Evolutionary conservation across 1,140 invertebrate species (phyloP).

Genomic region (Drosophila arawakana): DNA sequence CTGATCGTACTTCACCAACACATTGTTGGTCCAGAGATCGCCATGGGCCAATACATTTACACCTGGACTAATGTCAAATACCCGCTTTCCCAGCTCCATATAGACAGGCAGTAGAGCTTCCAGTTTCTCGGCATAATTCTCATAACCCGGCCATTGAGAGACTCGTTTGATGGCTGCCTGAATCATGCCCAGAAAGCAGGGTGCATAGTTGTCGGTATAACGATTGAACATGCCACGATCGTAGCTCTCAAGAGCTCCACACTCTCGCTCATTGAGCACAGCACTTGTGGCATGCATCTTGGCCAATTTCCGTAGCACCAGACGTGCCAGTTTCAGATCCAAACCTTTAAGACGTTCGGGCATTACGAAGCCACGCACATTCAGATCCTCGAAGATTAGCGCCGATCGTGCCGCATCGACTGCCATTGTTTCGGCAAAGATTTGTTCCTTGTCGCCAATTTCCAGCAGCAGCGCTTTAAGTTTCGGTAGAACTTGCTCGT

Average conservation of each 20-base stretch:
- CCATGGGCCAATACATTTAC: conserved; percentile 88
- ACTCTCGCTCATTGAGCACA: conserved; percentile 74
- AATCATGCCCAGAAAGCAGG: conserved; percentile 64
- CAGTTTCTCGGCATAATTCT: conserved; percentile 68
- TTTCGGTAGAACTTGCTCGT: conserved; percentile 77
- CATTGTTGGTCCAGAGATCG: conserved; percentile 89
- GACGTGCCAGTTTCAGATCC: conserved; percentile 85
- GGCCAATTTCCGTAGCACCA: conserved; percentile 86
- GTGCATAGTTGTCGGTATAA: conserved; percentile 70
- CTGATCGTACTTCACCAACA: conserved; percentile 87
- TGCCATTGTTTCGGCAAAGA: conserved; percentile 74
- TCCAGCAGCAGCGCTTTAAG: conserved; percentile 63
- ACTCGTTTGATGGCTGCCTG: conserved; percentile 57
- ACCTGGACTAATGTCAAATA: conserved; percentile 78
- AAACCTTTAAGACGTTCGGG: conserved; percentile 85
- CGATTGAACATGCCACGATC: conserved; percentile 80
- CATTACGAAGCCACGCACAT: conserved; percentile 83
- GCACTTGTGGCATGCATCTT: conserved; percentile 86
- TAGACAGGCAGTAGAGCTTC: conserved; percentile 55
- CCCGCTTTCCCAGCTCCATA: conserved; percentile 73
- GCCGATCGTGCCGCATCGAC: conserved; percentile 68
- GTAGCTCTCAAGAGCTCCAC: conserved; percentile 58
- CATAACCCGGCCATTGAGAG: conserved; percentile 60
- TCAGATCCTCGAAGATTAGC: conserved; percentile 80
- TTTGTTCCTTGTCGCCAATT: conserved; percentile 64